A percentile compares a stretch with the other conserved stretches of the same genome.
These are phyloP conservation scores for Cariama cristata DNA, from an alignment of 2,113 vertebrate species.

Conservation along the genomic window DNA sequence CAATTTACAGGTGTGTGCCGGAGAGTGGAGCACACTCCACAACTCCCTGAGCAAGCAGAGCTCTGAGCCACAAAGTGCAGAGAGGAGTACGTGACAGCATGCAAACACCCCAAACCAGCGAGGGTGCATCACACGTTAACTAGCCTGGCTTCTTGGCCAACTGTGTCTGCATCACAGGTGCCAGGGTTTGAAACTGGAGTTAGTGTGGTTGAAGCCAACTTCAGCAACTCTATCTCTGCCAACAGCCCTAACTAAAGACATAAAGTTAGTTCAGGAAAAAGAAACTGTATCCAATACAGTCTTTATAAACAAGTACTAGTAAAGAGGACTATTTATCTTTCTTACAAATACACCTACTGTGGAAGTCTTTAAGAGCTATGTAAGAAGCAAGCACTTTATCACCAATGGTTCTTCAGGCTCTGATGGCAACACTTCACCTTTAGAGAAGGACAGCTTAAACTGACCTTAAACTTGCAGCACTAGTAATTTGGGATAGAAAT, in stretches of 20 bases:
- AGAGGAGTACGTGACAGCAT: not conserved
- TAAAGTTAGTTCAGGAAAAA: not conserved
- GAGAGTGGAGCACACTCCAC: not conserved
- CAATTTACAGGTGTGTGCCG: not conserved
- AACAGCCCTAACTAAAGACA: not conserved
- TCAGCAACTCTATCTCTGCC: not conserved
- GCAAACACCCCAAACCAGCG: not conserved
- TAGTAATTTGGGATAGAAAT: not conserved
- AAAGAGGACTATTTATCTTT: not conserved
- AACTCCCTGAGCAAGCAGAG: not conserved
- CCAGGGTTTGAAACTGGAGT: not conserved
- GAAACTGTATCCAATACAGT: not conserved
- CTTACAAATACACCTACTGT: not conserved
- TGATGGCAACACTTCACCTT: not conserved
- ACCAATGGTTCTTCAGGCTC: not conserved
- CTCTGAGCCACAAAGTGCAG: not conserved
- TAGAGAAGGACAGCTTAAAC: not conserved
- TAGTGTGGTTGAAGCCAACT: not conserved
- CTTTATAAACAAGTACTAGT: not conserved
- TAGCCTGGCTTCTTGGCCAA: not conserved
- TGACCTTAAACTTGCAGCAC: not conserved
- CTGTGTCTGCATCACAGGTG: accelerated
- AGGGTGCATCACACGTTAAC: not conserved
- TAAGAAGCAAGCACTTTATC: not conserved
- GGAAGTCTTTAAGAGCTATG: not conserved